Conservation (phyloP, 2,113 vertebrate species). For the Stegostoma tigrinum region DNA sequence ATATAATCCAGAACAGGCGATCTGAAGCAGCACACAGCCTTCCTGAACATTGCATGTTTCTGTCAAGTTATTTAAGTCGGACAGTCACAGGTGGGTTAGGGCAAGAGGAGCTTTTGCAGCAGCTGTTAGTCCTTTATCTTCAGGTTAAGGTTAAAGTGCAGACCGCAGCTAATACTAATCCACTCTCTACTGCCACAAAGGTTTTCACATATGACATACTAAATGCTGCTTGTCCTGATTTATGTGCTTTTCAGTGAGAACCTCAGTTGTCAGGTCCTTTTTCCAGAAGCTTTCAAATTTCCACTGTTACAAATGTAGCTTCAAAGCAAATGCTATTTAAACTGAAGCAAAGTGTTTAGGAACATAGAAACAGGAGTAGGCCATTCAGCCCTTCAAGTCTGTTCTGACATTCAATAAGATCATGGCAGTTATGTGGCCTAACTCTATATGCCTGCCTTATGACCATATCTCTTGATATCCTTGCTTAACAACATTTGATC, state of each 20-base stretch:
- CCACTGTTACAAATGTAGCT: not conserved
- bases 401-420: too few species aligned
- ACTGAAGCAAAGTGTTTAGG: not conserved
- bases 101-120: not conserved
- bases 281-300: not conserved
- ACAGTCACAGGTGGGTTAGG: slow-evolving; percentile 3
- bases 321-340: not conserved
- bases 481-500: too few species aligned
- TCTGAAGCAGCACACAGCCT: not conserved
- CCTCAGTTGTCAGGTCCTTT: not conserved
- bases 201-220: not conserved
- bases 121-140: slow-evolving; percentile 25
- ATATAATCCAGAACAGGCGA: not conserved
- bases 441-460: too few species aligned
- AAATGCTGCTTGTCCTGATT: not conserved
- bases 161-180: not conserved
- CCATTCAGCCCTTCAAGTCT: too few species aligned
- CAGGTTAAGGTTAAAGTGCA: not conserved
- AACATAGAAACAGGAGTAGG: too few species aligned
- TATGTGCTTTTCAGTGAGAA: not conserved
- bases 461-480: too few species aligned
- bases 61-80: not conserved
- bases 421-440: too few species aligned
- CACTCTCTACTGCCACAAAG: not conserved
- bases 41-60: not conserved